Percentiles rank a stretch among this genome's conserved stretches.
phyloP scores from a whole-genome alignment of 2,797 vertebrate genomes.

The Spinus pinus region DNA sequence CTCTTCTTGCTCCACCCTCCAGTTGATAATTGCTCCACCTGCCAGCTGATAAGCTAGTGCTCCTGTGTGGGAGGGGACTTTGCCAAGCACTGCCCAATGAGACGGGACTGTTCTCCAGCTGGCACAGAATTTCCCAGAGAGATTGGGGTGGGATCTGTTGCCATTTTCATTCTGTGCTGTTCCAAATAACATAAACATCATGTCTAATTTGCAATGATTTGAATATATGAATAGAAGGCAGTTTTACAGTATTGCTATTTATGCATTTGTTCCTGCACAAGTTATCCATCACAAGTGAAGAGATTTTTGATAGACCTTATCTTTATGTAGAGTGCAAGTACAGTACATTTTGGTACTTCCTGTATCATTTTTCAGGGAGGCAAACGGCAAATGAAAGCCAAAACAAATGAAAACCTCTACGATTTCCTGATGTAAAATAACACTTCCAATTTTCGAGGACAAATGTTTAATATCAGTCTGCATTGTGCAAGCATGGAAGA shows the following conservation, averaged over 20 bases:
- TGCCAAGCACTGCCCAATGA: not conserved
- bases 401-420: constrained; percentile 41
- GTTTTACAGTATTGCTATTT: not conserved
- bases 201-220: not conserved
- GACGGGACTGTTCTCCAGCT: not conserved
- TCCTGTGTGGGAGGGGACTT: not conserved
- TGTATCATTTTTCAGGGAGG: constrained; percentile 57
- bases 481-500: constrained; percentile 19
- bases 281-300: constrained; percentile 31
- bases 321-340: constrained; percentile 31
- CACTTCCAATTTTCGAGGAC: constrained; percentile 59
- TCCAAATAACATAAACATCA: not conserved
- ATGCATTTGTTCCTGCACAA: constrained; percentile 6
- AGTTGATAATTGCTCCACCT: not conserved
- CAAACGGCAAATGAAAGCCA: constrained; percentile 54
- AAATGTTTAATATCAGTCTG: constrained; percentile 64
- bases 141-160: not conserved
- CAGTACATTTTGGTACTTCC: constrained; percentile 47
- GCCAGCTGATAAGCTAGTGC: not conserved
- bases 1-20: not conserved
- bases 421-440: constrained; percentile 53
- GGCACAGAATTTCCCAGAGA: not conserved
- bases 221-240: not conserved
- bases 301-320: constrained; percentile 33
- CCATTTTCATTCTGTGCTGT: not conserved